These are phyloP conservation scores for Hemicentrotus pulcherrimus DNA, from an alignment of 35 echinoderm and acorn worm species.

Conservation along the genomic window DNA sequence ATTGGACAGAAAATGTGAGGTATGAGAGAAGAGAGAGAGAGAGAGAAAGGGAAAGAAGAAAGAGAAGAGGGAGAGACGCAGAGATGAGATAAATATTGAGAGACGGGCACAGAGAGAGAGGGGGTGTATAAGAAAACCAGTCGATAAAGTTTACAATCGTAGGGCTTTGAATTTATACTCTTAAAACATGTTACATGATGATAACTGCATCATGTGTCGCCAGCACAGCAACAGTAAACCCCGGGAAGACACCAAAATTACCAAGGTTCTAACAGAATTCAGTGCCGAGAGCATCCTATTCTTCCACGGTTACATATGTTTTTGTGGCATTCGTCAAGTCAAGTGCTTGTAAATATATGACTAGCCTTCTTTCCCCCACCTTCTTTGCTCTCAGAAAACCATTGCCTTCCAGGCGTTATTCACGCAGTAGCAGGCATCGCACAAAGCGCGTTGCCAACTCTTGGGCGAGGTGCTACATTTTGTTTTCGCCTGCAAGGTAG, in stretches of 20 bases:
- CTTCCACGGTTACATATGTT: background rate
- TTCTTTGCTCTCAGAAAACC: background rate
- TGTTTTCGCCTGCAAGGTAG: background rate
- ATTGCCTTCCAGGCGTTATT: background rate
- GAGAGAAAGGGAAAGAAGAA: background rate
- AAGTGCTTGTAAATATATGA: background rate
- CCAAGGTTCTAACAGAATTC: background rate
- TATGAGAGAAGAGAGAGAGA: background rate
- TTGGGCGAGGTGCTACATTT: background rate
- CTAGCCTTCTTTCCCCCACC: background rate
- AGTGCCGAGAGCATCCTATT: background rate
- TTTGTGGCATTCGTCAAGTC: background rate
- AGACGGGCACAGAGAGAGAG: background rate
- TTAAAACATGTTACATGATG: too few relatives aligned
- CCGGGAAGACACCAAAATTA: background rate
- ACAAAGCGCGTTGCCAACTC: background rate
- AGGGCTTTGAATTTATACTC: too few relatives aligned
- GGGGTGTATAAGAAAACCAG: background rate
- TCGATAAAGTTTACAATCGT: background rate
- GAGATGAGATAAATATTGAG: background rate
- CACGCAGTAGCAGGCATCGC: background rate
- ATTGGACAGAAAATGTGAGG: background rate
- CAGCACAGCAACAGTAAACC: background rate
- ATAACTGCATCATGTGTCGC: background rate
- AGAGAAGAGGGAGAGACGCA: background rate